Percentiles rank a stretch among this genome's conserved stretches.
These are phyloP conservation scores for Drosophila nannoptera DNA, from an alignment of 1,140 invertebrate species.

Conservation along the genomic window DNA sequence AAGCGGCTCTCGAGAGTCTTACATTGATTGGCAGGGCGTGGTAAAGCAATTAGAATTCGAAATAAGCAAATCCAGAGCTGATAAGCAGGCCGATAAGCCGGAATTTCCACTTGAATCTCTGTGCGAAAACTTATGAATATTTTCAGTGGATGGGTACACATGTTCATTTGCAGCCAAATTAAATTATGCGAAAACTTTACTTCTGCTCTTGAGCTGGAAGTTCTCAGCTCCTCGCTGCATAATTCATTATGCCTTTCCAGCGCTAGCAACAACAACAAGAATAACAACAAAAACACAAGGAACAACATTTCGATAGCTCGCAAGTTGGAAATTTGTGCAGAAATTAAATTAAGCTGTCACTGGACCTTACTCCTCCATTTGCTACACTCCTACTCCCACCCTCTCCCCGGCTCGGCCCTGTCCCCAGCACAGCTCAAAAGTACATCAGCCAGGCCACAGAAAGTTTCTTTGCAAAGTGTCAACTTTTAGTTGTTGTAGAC, in stretches of 20 bases:
- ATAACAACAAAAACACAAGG: conserved; percentile 18
- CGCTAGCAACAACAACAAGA: conserved; percentile 34
- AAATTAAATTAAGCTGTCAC: conserved; percentile 74
- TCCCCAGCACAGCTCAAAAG: conserved; percentile 22
- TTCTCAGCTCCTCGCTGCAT: conserved; percentile 52
- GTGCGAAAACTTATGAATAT: conserved; percentile 14
- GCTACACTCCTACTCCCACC: not conserved
- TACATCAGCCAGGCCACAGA: conserved; percentile 67
- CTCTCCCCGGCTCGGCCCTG: not conserved
- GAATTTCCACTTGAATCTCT: conserved; percentile 13
- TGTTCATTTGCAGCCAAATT: conserved; percentile 36
- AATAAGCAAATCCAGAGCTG: conserved; percentile 42
- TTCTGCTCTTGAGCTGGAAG: conserved; percentile 33
- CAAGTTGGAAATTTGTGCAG: conserved; percentile 67
- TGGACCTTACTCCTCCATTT: conserved; percentile 16
- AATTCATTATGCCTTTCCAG: conserved; percentile 59
- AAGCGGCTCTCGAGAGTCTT: conserved; percentile 33
- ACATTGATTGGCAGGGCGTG: conserved; percentile 59
- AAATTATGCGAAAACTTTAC: conserved; percentile 60
- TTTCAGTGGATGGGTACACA: conserved; percentile 11
- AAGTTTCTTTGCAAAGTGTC: conserved; percentile 74
- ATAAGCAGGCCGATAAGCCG: conserved; percentile 18
- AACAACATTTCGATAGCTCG: conserved; percentile 57
- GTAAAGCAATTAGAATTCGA: conserved; percentile 55
- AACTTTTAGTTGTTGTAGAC: conserved; percentile 75